A percentile compares a stretch with the other conserved stretches of the same genome.
phyloP scores from a whole-genome alignment of 1,140 invertebrate genomes.

The Lepidostoma basale region DNA sequence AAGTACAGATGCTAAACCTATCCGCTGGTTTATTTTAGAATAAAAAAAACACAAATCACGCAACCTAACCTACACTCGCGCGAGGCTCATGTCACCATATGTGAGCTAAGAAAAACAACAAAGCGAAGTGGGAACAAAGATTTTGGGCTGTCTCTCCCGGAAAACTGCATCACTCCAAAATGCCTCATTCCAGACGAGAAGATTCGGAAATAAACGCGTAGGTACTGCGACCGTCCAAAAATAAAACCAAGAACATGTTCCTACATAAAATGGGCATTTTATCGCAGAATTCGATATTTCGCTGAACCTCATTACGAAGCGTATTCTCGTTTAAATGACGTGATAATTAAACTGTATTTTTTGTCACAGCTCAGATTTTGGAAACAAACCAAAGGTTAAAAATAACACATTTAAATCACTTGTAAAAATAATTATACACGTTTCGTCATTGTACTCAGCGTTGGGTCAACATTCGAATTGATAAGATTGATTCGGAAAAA shows the following conservation, averaged over 20 bases:
- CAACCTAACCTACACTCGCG: slow-evolving; percentile 19
- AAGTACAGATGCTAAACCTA: too few relatives aligned
- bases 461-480: slow-evolving; percentile 25
- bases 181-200: not conserved
- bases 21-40: too few relatives aligned
- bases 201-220: not conserved
- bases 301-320: slow-evolving; percentile 8
- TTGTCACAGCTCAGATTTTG: slow-evolving; percentile 21
- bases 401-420: slow-evolving; percentile 14
- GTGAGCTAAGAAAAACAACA: slow-evolving; percentile 16
- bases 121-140: slow-evolving; percentile 16
- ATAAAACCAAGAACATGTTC: slow-evolving; percentile 31
- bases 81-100: slow-evolving; percentile 30
- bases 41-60: slow-evolving; percentile 29
- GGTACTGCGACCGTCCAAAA: slow-evolving; percentile 19
- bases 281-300: not conserved
- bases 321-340: not conserved
- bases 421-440: slow-evolving; percentile 9
- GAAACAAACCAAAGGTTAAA: slow-evolving; percentile 24
- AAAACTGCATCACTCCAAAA: not conserved
- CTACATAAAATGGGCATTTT: slow-evolving; percentile 21
- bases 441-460: slow-evolving; percentile 11
- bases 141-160: not conserved
- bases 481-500: slow-evolving; percentile 7
- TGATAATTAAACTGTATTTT: slow-evolving; percentile 1